Evolutionary conservation across 1,140 invertebrate species (phyloP).

Genomic region (Ceratoteleas bidentatus): DNA sequence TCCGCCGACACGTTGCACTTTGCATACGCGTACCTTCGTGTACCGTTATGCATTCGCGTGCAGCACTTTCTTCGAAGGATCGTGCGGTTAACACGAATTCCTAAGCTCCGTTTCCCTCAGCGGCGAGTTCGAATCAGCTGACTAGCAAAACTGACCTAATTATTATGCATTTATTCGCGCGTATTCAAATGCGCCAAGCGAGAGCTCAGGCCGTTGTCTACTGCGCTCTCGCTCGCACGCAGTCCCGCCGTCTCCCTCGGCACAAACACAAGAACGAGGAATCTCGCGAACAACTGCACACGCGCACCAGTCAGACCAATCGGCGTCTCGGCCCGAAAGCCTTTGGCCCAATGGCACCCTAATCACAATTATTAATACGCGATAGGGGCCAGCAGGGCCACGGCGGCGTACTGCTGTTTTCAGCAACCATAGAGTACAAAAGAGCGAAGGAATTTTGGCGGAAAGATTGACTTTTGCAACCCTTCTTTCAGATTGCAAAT

Average conservation of each 20-base stretch:
- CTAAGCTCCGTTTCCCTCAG: constrained; percentile 70
- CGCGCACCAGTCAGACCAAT: constrained; percentile 57
- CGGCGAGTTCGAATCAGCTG: constrained; percentile 78
- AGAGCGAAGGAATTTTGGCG: no score
- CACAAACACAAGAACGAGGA: constrained; percentile 50
- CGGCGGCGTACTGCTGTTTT: no score
- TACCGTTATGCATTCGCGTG: constrained; percentile 68
- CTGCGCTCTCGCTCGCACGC: constrained; percentile 56
- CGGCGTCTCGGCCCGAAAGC: constrained; percentile 37
- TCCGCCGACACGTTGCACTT: constrained; percentile 63
- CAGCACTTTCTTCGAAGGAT: constrained; percentile 65
- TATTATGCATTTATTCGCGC: constrained; percentile 82
- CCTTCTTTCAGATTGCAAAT: no score
- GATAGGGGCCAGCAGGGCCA: constrained; percentile 14
- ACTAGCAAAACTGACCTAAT: constrained; percentile 82
- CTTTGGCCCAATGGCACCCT: constrained; percentile 49
- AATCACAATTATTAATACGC: constrained; percentile 48
- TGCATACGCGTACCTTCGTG: constrained; percentile 66
- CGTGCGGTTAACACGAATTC: constrained; percentile 69
- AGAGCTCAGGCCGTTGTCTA: constrained; percentile 70
- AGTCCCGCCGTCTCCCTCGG: constrained; percentile 28
- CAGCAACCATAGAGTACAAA: no score
- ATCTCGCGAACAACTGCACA: constrained; percentile 47
- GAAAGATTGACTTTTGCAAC: no score
- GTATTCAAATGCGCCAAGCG: constrained; percentile 80